These are phyloP conservation scores for Caenorhabditis sinica DNA, from an alignment of 2,888 invertebrate species.

Conservation along the genomic window DNA sequence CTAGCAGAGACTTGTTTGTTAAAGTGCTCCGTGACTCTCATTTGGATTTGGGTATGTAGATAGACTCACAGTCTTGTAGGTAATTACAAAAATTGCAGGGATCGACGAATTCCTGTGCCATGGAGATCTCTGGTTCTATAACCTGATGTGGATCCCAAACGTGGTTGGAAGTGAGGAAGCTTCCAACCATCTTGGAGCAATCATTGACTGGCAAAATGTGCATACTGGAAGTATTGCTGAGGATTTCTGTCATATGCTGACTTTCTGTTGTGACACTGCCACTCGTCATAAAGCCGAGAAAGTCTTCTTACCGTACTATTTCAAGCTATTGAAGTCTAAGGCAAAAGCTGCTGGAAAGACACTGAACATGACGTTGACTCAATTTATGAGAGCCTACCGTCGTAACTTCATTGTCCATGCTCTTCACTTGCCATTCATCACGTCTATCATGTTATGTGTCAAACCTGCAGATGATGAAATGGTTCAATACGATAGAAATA, in stretches of 20 bases:
- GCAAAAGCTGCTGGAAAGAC: slow-evolving; percentile 40
- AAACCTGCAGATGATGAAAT: slow-evolving; percentile 56
- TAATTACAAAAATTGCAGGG: slow-evolving; percentile 19
- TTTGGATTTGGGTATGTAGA: slow-evolving; percentile 41
- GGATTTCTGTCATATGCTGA: slow-evolving; percentile 69
- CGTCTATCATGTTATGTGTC: slow-evolving; percentile 67
- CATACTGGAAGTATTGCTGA: slow-evolving; percentile 71
- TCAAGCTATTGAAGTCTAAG: slow-evolving; percentile 42
- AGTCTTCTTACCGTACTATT: slow-evolving; percentile 62
- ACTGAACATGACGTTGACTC: slow-evolving; percentile 52
- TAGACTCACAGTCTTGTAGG: background rate
- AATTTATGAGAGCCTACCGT: slow-evolving; percentile 67
- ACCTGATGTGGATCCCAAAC: slow-evolving; percentile 67
- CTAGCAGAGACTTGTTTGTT: slow-evolving; percentile 42
- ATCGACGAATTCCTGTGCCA: slow-evolving; percentile 71
- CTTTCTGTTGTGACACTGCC: slow-evolving; percentile 68
- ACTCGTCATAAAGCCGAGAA: slow-evolving; percentile 60
- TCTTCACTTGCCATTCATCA: slow-evolving; percentile 72
- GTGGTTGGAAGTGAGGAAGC: slow-evolving; percentile 48
- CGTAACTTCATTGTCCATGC: slow-evolving; percentile 69
- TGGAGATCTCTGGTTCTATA: slow-evolving; percentile 74
- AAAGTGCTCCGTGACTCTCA: slow-evolving; percentile 61
- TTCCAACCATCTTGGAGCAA: slow-evolving; percentile 66
- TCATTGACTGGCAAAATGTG: slow-evolving; percentile 74
- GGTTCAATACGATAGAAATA: slow-evolving; percentile 42